A percentile compares a stretch with the other conserved stretches of the same genome.
Conservation (phyloP, 2,888 invertebrate genomes). For the Polydrusus cervinus region DNA sequence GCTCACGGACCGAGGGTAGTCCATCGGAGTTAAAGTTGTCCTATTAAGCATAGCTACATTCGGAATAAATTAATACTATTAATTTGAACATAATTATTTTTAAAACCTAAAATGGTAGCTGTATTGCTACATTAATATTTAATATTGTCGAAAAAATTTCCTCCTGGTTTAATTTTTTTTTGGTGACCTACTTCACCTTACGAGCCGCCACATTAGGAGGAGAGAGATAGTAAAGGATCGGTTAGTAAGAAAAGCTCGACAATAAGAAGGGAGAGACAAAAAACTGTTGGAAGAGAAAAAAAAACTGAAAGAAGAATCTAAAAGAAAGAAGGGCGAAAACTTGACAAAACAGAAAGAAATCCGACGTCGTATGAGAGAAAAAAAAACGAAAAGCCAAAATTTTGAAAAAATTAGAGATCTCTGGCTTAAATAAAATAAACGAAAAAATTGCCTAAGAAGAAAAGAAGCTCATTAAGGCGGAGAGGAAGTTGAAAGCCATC, state of each 20-base stretch:
- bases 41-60: too few relatives aligned
- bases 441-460: constrained; percentile 90
- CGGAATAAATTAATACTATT: too few relatives aligned
- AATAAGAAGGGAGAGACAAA: constrained; percentile 81
- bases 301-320: constrained; percentile 74
- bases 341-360: constrained; percentile 73
- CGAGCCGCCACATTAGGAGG: too few relatives aligned
- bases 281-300: constrained; percentile 77
- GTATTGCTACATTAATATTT: too few relatives aligned
- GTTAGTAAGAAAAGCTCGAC: constrained; percentile 80
- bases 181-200: too few relatives aligned
- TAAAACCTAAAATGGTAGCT: too few relatives aligned
- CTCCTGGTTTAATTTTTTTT: too few relatives aligned
- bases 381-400: constrained; percentile 85
- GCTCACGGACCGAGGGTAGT: too few relatives aligned
- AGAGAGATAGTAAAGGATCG: constrained; percentile 87
- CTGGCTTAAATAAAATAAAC: constrained; percentile 86
- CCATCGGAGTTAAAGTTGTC: too few relatives aligned
- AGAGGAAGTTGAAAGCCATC: constrained; percentile 92
- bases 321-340: constrained; percentile 77
- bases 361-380: constrained; percentile 78
- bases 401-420: constrained; percentile 84
- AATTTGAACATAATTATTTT: too few relatives aligned
- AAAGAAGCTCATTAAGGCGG: constrained; percentile 86
- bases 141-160: too few relatives aligned